These are phyloP conservation scores for Eufriesea mexicana DNA, from an alignment of 1,140 invertebrate species.

Conservation along the genomic window DNA sequence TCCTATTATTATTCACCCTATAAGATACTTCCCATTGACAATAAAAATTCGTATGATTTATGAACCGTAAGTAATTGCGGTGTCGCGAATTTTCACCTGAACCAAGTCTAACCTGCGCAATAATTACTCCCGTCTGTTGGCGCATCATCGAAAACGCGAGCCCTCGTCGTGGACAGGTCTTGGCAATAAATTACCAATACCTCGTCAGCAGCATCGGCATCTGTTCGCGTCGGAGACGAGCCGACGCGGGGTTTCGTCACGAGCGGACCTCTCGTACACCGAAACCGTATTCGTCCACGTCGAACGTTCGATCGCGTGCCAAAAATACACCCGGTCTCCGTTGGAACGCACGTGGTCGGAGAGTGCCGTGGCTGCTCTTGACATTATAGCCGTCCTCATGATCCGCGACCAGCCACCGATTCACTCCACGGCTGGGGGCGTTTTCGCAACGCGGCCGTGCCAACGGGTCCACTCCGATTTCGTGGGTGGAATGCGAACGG, in stretches of 20 bases:
- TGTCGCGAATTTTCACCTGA: too few relatives aligned
- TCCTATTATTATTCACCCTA: too few relatives aligned
- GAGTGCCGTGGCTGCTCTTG: constrained; percentile 63
- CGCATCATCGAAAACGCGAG: too few relatives aligned
- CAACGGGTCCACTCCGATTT: constrained; percentile 22
- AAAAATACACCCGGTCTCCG: constrained; percentile 26
- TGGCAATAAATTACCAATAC: too few relatives aligned
- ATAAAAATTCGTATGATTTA: too few relatives aligned
- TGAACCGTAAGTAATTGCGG: too few relatives aligned
- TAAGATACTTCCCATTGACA: too few relatives aligned
- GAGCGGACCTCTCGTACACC: background rate
- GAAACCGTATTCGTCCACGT: constrained; percentile 28
- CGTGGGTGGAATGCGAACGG: background rate
- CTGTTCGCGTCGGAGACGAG: background rate
- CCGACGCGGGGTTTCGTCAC: background rate
- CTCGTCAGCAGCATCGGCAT: too few relatives aligned
- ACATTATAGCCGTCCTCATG: constrained; percentile 61
- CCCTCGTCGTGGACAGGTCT: too few relatives aligned
- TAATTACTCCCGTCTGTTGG: too few relatives aligned
- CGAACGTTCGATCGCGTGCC: constrained; percentile 1
- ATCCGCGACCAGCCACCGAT: background rate
- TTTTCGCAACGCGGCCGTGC: constrained; percentile 55
- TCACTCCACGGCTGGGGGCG: background rate
- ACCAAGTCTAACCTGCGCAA: too few relatives aligned
- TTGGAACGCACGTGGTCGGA: constrained; percentile 25